Evolutionary conservation across 2,888 invertebrate species (phyloP), one percentile per base, ranked within the genome.

Genomic region (Petrolisthes manimaculis): DNA sequence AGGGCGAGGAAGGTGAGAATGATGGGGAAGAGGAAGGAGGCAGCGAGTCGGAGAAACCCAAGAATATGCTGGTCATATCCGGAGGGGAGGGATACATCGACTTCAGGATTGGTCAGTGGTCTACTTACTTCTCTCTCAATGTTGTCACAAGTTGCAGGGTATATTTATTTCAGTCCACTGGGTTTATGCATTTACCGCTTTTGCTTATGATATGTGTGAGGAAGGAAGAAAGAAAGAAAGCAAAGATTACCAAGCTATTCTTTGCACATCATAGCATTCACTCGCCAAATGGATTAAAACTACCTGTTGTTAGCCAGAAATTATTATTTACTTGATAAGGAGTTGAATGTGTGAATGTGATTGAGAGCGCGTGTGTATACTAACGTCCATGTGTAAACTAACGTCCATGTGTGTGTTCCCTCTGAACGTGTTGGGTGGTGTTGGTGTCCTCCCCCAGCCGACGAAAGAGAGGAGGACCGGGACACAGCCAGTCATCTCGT

Each of bases 21-120:
- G 75, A 24, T 18, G 78, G 18, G 78, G 54, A 14, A n/a, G 78
- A 53, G 61, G 24, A 21, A 61, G 80, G 12, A 37, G 9, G 69
- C 24, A 88, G 83, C 18, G 55, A 83, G 21, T 83, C 85, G 67
- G 78, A 87, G 69, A 87, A 92, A 61, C 90, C 95, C 54, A 95
- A 96, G 79, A 97, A 97, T 61, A 98, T 98, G 96, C 95, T 99
- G 91, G 98, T 99, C 92, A 96, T 99, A 93, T 98, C 98, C 6
- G 99, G 99, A 51, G 99, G 99, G 24, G 99, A 99, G 94, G 99
- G 99, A 51, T 99, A 99, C 94, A 98, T 99, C 92, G 99, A 99
- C 94, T 99, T 99, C 94, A 95, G 99, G 94, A 96, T 97, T 94
- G 98, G 98, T 97, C 94, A 95, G n/a, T 71, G 6, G 8, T 80